Evolutionary conservation across 92 coral and sea anemone species (phyloP).

Genomic region (Chrysogorgia sp.): DNA sequence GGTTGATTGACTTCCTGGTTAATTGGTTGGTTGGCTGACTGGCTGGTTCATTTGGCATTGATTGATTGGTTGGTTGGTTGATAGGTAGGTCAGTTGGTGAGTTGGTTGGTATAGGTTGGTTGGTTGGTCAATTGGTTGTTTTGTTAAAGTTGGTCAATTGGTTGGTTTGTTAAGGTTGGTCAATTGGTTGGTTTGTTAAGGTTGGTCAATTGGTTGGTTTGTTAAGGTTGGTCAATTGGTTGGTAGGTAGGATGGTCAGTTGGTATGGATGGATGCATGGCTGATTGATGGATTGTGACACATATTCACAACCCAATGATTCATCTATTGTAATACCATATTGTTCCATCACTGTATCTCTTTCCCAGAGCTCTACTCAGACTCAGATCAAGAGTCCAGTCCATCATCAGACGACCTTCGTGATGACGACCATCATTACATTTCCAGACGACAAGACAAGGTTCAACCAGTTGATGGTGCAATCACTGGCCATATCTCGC

Average conservation of each 20-base stretch:
- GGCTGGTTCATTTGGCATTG: not conserved
- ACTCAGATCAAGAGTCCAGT: constrained; percentile 70
- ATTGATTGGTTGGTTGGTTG: not conserved
- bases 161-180: no score
- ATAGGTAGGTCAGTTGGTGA: not conserved
- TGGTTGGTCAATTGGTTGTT: not conserved
- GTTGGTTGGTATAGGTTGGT: not conserved
- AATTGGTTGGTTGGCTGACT: not conserved
- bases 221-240: no score
- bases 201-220: no score
- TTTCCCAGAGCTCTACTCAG: constrained; percentile 57
- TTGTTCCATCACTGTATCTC: not conserved
- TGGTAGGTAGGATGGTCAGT: no score
- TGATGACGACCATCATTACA: constrained; percentile 54
- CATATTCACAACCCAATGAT: no score
- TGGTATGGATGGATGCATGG: no score
- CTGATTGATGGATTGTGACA: no score
- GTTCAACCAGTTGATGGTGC: not conserved
- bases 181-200: no score
- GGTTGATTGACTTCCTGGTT: not conserved
- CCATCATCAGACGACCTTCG: constrained; percentile 81
- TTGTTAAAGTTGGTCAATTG: not conserved
- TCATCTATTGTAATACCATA: no score
- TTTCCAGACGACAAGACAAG: not conserved
- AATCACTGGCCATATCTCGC: not conserved